Base-by-base conservation (phyloP, 2,797 vertebrate genomes). In the Uromys caudimaculatus region DNA sequence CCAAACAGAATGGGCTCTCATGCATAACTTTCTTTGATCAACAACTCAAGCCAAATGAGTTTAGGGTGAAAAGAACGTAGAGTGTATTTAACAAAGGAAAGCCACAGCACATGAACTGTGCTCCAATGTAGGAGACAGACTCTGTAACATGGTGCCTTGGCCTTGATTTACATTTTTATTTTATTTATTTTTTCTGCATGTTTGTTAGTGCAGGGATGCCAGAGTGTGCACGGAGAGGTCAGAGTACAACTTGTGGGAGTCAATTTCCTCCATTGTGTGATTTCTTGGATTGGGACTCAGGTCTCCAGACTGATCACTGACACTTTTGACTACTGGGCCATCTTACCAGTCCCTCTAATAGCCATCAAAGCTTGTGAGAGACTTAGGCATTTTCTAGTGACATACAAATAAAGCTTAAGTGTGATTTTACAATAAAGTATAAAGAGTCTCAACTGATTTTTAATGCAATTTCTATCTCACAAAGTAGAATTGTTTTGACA, bases 11-110 rank as follows among this genome's bases (percentile, higher is more conserved):
- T 90, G 83, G 91, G 93, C 90, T 95, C 91, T 97, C 93, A 94
- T 88, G 96, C 91, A 97, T 96, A 96, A 96, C 96, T 95, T 97
- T 91, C 92, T 97, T 97, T 96, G 97, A 97, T 97, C 97, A 97
- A 90, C 90, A 96, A 95, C 58, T 96, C 90, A 86, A 93, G 84
- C 81, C 82, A 93, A 95, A 90, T 87, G 84, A 96, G 54, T 89
- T 95, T 91, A 96, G 82, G 82, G 87, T 54, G 38, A 93, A 94
- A 96, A 92, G 84, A 96, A 90, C 86, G 91, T 8, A 82, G n/a
- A 81, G 56, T 47, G 16, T 67, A 88, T 95, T 97, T 89, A 95
- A 84, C 58, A 32, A 47, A 81, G 23, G 44, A 78, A 58, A 69
- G 91, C 77, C 78, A 17, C 21, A 78, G 29, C 35, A 23, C 52